Conservation (phyloP, 2,113 vertebrate genomes). For the Furnarius figulus region DNA sequence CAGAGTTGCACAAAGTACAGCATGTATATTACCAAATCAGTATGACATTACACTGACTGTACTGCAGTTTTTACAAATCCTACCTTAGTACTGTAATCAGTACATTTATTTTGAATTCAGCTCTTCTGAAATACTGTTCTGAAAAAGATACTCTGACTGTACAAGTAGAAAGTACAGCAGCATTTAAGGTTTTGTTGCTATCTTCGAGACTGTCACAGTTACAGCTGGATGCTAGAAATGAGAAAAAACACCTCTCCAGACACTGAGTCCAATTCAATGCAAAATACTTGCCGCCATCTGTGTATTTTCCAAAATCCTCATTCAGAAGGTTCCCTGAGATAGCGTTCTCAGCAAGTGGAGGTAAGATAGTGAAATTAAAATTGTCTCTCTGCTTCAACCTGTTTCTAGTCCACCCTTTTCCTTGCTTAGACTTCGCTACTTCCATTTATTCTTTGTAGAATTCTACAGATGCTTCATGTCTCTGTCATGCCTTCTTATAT, state of each 20-base stretch:
- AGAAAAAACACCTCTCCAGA: background rate
- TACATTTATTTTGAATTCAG: background rate
- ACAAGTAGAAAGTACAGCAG: background rate
- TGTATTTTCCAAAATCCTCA: background rate
- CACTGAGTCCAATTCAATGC: background rate
- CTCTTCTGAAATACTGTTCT: background rate
- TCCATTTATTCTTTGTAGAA: background rate
- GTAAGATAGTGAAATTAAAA: background rate
- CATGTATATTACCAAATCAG: background rate
- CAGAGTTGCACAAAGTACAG: background rate
- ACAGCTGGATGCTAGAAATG: background rate
- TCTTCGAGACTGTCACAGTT: background rate
- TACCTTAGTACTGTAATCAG: background rate
- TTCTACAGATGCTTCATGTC: background rate
- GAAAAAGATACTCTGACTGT: background rate
- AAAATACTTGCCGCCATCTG: background rate
- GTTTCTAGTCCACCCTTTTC: background rate
- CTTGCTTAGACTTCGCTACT: background rate
- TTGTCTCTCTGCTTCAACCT: background rate
- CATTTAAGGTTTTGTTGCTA: background rate
- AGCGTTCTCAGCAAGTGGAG: background rate
- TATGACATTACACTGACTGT: accelerated
- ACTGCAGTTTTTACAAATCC: background rate
- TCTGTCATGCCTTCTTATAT: background rate
- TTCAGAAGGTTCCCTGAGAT: background rate